Conservation (phyloP, 1,140 invertebrate genomes). For the Pseudomyrmex sp. region DNA sequence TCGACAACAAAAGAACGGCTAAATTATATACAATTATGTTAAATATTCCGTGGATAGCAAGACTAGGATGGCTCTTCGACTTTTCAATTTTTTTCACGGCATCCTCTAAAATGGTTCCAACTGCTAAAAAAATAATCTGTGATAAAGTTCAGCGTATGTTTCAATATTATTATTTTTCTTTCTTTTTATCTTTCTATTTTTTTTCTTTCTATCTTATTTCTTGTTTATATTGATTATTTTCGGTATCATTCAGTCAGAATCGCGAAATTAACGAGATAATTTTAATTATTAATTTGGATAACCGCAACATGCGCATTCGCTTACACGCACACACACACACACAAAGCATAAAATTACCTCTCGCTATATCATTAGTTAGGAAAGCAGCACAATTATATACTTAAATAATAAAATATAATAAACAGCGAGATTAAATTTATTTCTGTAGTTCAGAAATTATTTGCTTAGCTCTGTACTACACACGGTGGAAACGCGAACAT, state of each 20-base stretch:
- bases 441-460: slow-evolving; percentile 19
- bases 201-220: slow-evolving; percentile 4
- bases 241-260: slow-evolving; percentile 30
- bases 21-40: not conserved
- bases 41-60: slow-evolving; percentile 9
- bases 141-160: not conserved
- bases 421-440: not conserved
- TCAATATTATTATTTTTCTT: slow-evolving; percentile 5
- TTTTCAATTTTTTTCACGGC: too few species aligned
- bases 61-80: too few species aligned
- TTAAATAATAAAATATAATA: slow-evolving; percentile 43
- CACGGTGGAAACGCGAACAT: not conserved
- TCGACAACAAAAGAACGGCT: not conserved
- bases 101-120: too few species aligned
- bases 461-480: not conserved
- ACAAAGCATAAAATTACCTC: slow-evolving; percentile 44
- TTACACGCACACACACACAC: too few species aligned
- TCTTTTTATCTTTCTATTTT: not conserved
- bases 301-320: not conserved
- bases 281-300: slow-evolving; percentile 54
- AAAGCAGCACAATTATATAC: slow-evolving; percentile 42
- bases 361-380: slow-evolving; percentile 24
- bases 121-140: not conserved
- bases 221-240: slow-evolving; percentile 34
- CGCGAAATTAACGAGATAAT: slow-evolving; percentile 42